Evolutionary conservation across 2,888 invertebrate species (phyloP).

Genomic region (Entomobrya proxima): DNA sequence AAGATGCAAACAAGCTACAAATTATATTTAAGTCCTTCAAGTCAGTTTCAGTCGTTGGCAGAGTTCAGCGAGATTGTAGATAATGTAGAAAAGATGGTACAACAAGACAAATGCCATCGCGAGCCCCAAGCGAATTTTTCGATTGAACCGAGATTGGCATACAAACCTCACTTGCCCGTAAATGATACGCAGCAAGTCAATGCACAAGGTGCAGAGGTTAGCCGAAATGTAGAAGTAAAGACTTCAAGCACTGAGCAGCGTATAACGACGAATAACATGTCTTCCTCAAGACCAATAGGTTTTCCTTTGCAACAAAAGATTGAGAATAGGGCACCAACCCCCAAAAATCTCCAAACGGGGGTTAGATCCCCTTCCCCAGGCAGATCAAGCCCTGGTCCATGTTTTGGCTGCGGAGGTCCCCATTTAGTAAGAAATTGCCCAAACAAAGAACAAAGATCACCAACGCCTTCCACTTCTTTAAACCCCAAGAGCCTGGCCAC

Average conservation of each 20-base stretch:
- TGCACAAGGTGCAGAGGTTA: not conserved
- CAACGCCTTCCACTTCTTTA: too few species aligned
- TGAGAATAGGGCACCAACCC: not conserved
- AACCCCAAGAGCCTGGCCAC: not conserved
- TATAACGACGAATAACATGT: not conserved
- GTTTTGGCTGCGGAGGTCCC: not conserved
- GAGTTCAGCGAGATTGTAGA: too few species aligned
- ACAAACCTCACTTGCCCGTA: too few species aligned
- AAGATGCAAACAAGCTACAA: not conserved
- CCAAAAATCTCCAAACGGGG: not conserved
- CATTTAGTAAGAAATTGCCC: not conserved
- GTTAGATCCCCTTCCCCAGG: not conserved
- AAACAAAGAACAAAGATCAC: not conserved
- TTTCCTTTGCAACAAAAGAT: not conserved
- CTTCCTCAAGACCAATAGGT: not conserved
- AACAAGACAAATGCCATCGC: not conserved
- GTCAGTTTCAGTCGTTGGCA: not conserved
- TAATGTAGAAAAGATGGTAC: not conserved
- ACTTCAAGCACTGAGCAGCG: not conserved
- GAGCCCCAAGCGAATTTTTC: not conserved
- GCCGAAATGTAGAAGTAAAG: not conserved
- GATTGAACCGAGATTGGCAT: not conserved
- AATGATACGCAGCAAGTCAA: not conserved
- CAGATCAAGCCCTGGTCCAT: not conserved
- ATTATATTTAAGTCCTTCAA: not conserved